Percentiles rank a stretch among this genome's conserved stretches.
These are phyloP conservation scores for Entomobrya multifasciata DNA, from an alignment of 2,888 invertebrate genomes.

Conservation along the genomic window DNA sequence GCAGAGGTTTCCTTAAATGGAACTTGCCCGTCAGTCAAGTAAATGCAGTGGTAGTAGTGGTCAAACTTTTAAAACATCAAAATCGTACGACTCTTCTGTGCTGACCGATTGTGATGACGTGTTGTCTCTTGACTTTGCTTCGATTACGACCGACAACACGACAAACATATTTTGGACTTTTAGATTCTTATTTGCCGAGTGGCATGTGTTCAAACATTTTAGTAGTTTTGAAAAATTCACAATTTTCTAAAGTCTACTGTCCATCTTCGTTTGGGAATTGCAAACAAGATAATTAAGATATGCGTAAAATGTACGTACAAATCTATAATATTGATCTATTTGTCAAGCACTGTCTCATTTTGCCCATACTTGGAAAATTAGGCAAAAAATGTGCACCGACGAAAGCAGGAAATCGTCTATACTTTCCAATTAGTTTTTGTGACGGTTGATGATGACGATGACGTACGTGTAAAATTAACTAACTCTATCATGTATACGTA, in stretches of 20 bases:
- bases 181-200: no score
- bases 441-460: neutral
- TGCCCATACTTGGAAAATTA: constrained; percentile 46
- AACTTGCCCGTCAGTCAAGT: constrained; percentile 38
- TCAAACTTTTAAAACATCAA: neutral
- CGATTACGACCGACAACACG: no score
- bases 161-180: no score
- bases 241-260: neutral
- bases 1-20: constrained; percentile 31
- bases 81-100: no score
- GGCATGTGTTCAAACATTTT: no score
- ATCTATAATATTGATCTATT: neutral
- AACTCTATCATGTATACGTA: neutral
- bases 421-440: neutral
- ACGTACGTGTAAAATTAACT: neutral
- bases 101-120: no score
- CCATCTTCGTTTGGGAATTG: neutral
- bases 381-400: neutral
- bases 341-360: constrained; percentile 35
- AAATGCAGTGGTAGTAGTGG: neutral
- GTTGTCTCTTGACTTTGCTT: no score
- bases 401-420: constrained; percentile 30
- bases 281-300: constrained; percentile 29
- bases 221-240: no score
- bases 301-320: neutral